Percentiles rank a stretch among this genome's conserved stretches.
phyloP scores from a whole-genome alignment of 2,888 invertebrate genomes.

The Thera britannica region DNA sequence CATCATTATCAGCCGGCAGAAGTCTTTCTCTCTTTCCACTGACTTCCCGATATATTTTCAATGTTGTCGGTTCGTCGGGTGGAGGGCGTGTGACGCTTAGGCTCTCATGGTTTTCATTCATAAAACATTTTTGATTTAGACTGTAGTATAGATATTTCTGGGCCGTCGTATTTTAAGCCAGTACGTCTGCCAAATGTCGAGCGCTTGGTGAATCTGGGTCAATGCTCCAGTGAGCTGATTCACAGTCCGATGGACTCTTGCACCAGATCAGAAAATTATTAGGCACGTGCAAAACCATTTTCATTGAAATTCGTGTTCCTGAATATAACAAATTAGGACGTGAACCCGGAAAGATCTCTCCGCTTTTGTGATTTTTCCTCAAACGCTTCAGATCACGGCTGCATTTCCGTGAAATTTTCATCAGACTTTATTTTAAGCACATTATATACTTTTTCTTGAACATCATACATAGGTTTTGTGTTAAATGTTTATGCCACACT shows the following conservation, averaged over 20 bases:
- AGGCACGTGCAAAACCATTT: constrained; percentile 26
- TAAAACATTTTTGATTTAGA: neutral
- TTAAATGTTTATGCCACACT: too few species aligned
- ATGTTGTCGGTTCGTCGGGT: constrained; percentile 3
- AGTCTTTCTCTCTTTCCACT: neutral
- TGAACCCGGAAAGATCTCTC: constrained; percentile 13
- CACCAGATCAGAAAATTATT: constrained; percentile 38
- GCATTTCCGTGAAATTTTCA: neutral
- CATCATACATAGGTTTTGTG: too few species aligned
- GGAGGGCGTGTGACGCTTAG: too few species aligned
- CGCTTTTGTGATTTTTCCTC: neutral
- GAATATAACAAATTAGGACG: constrained; percentile 13
- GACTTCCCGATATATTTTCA: neutral
- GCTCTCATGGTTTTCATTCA: too few species aligned
- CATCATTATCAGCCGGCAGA: neutral
- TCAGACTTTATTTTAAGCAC: neutral
- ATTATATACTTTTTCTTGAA: too few species aligned
- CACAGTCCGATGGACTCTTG: constrained; percentile 44
- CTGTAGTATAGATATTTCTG: constrained; percentile 32
- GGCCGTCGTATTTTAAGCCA: constrained; percentile 67
- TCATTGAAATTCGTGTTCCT: constrained; percentile 16
- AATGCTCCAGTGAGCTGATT: constrained; percentile 74
- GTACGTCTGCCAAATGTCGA: constrained; percentile 74
- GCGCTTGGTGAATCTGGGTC: constrained; percentile 68
- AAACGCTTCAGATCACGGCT: neutral